Conservation (phyloP, 92 coral and sea anemone species). For the Heliopora coerulea region DNA sequence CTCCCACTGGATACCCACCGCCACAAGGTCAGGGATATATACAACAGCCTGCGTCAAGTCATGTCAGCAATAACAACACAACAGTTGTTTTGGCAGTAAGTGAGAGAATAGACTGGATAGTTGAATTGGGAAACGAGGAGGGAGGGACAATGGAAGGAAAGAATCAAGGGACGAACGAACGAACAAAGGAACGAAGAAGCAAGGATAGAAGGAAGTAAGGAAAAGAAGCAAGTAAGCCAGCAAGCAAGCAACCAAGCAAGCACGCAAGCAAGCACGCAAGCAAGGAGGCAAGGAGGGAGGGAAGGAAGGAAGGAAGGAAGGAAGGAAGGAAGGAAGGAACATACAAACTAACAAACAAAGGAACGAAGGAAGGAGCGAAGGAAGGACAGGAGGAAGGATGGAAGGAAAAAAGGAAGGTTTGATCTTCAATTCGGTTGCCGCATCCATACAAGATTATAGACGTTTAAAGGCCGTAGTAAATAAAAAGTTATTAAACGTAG, state of each 20-base stretch:
- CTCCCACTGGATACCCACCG: too few species aligned
- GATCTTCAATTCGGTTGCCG: too few species aligned
- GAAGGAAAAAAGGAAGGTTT: not conserved
- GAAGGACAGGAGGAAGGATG: not conserved
- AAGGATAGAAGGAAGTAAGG: too few species aligned
- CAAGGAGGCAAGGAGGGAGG: not conserved
- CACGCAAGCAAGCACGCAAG: too few species aligned
- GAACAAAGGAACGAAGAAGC: too few species aligned
- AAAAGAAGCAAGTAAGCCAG: too few species aligned
- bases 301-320: constrained; percentile 26
- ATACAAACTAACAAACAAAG: not conserved
- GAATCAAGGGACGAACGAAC: too few species aligned
- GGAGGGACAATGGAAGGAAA: too few species aligned
- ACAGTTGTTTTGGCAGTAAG: constrained; percentile 18
- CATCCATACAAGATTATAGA: too few species aligned
- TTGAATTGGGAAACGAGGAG: not conserved
- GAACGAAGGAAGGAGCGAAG: constrained; percentile 10
- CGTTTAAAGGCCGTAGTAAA: too few species aligned
- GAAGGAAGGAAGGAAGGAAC: constrained; percentile 15
- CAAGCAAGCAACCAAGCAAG: too few species aligned
- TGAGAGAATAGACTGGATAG: not conserved
- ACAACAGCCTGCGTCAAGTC: constrained; percentile 16
- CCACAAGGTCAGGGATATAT: constrained; percentile 21
- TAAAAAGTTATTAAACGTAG: too few species aligned
- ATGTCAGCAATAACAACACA: constrained; percentile 2